phyloP scores from a whole-genome alignment of 2,113 vertebrate species.

The Microcebus griseorufus region DNA sequence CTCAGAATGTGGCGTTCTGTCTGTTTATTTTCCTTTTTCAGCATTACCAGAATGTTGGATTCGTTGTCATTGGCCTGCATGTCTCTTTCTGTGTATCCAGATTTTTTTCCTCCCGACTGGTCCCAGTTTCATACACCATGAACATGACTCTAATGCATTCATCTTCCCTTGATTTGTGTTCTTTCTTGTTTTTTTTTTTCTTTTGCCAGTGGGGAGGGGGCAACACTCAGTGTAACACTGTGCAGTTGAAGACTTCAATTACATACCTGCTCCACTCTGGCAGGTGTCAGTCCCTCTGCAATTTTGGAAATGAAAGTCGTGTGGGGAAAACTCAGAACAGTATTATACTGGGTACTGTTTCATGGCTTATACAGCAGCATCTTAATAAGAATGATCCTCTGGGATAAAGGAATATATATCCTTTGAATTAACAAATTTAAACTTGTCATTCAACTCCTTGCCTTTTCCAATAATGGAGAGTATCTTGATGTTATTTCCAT shows the following conservation, averaged over 20 bases:
- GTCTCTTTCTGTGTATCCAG: not conserved
- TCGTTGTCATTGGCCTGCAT: not conserved
- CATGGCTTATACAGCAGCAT: not conserved
- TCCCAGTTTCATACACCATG: not conserved
- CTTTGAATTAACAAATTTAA: slow-evolving; percentile 42
- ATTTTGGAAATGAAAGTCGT: slow-evolving; percentile 34
- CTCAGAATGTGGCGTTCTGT: not conserved
- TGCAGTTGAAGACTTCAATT: slow-evolving; percentile 39
- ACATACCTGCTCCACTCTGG: not conserved
- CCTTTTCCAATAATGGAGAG: not conserved
- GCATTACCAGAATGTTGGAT: not conserved
- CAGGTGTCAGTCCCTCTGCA: not conserved
- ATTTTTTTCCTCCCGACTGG: rapidly evolving
- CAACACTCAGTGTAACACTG: not conserved
- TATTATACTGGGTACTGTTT: not conserved
- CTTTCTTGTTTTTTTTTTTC: not conserved
- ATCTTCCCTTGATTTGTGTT: not conserved
- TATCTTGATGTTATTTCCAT: not conserved
- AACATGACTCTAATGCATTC: not conserved
- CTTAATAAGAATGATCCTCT: not conserved
- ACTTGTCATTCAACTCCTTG: not conserved
- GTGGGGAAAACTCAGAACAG: not conserved
- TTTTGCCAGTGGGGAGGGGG: not conserved
- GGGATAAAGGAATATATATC: not conserved
- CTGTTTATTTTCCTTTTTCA: not conserved